Base-by-base conservation (phyloP, 2,888 invertebrate genomes). In the Zygaena filipendulae region DNA sequence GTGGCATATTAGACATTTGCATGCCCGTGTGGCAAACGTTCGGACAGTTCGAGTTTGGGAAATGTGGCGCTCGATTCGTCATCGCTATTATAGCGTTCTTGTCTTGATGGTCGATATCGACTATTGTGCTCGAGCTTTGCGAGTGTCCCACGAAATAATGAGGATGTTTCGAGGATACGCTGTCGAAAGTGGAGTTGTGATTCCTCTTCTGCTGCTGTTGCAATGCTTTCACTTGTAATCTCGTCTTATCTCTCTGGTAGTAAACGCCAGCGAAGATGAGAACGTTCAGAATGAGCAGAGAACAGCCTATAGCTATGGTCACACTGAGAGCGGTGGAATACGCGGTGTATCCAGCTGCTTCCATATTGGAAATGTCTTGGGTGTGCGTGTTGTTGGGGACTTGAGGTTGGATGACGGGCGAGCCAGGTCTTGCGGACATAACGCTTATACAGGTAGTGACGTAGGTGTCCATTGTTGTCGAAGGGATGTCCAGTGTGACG, bases 241-340 rank as follows among this genome's bases (percentile, higher is more conserved):
- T 72, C 13, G 90, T 90, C 60, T 90, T 89, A 47, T 88, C 88
- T 30, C 87, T 67, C 60, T 92, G 92, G 52, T 92, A 92, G 59
- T 91, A 92, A 6, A 92, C 90, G 1, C 91, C 91, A 23, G 91
- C 91, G 50, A 92, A 92, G 40, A 92, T 90, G 10, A 92, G 69
- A 16, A 92, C 88, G 61, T 92, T 92, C 3, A 92, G 71, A 32
- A 92, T 89, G 19, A 92, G 77, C 24, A 93, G 67, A 0, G 90
- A 90, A 54, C 91, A 91, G 4, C 92, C 92, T 14, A 91, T 89
- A 9, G 90, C 91, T 26, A 91, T 89, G 1, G 90, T 90, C 1
- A 90, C 88, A 47, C 88, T 87, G 9, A 91, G 61, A 3, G 90
- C 90, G 1, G 90, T 89, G 3, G 88, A 88, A 54, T 90, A 90